Evolutionary conservation across 2,888 invertebrate species (phyloP), one percentile per base, ranked within the genome.

Genomic region (Polietes domitor): DNA sequence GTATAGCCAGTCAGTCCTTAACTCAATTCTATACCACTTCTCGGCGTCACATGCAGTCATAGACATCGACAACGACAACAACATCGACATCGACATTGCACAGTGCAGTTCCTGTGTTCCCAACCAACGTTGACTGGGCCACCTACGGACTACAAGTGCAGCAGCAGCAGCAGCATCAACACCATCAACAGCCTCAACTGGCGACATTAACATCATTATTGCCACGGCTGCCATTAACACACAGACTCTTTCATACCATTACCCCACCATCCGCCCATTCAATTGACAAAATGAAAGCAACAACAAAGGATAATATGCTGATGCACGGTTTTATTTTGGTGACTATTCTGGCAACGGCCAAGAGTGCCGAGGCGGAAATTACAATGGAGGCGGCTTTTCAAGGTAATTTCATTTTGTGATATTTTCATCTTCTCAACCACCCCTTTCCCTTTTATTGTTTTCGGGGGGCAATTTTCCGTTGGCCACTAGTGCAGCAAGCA

Each of bases 321-420:
- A 89, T 90, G 87, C 88, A 90, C 86, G 89, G 89, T 87, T 90
- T 91, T 87, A 89, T 90, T 75, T 86, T 90, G 86, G 87, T 91
- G 83, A 87, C 90, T 87, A 86, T 90, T 88, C 87, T 89, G 90
- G 88, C 89, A 86, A 88, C 87, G 79, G 90, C 88, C 83, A 91
- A 89, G 88, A 89, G 89, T 88, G 88, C 89, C 84, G 92, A 92
- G 86, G 88, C 91, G 78, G 92, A 92, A 86, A 87, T 90, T 80
- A 90, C 89, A 73, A 89, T 94, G 87, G 94, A 94, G 89, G 94
- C 94, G 75, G 94, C 94, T 85, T 94, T 94, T 89, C 94, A 94
- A 94, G 94, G 94, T 94, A 91, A 87, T 82, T 84, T 80, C 78
- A 81, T 83, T n/a, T n/a, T 77, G 77, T 72, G 32, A 24, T 72